Conservation (phyloP, 2,888 invertebrate species). For the Hirtodrosophila confusa region DNA sequence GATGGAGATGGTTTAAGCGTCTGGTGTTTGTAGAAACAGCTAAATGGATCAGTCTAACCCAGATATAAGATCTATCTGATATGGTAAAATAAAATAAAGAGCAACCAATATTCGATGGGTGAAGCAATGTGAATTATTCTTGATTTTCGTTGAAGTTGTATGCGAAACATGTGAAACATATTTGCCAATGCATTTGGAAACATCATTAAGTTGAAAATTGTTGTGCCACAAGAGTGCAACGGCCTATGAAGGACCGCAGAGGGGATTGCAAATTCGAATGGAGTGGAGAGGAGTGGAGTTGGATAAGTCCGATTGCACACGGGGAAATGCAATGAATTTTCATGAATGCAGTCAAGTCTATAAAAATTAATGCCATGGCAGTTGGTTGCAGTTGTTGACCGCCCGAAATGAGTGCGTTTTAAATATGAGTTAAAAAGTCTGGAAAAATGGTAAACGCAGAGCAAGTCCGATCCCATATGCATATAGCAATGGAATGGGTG, state of each 20-base stretch:
- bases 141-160: constrained; percentile 42
- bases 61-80: too few relatives aligned
- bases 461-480: too few relatives aligned
- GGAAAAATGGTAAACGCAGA: constrained; percentile 38
- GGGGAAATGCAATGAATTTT: constrained; percentile 68
- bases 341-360: constrained; percentile 79
- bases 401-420: constrained; percentile 61
- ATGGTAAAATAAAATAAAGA: constrained; percentile 11
- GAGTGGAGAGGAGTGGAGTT: not conserved
- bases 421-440: constrained; percentile 73
- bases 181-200: constrained; percentile 78
- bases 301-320: constrained; percentile 29
- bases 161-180: constrained; percentile 63
- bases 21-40: too few relatives aligned
- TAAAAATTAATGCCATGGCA: constrained; percentile 74
- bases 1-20: too few relatives aligned
- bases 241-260: constrained; percentile 67
- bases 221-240: constrained; percentile 67
- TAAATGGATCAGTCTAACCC: too few relatives aligned
- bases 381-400: constrained; percentile 59
- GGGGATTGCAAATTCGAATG: constrained; percentile 11
- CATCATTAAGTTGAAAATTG: constrained; percentile 78
- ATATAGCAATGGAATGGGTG: not conserved
- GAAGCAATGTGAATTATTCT: constrained; percentile 4
- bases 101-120: constrained; percentile 17